Evolutionary conservation across 2,888 invertebrate species (phyloP).

Genomic region (Drosophila cognata): DNA sequence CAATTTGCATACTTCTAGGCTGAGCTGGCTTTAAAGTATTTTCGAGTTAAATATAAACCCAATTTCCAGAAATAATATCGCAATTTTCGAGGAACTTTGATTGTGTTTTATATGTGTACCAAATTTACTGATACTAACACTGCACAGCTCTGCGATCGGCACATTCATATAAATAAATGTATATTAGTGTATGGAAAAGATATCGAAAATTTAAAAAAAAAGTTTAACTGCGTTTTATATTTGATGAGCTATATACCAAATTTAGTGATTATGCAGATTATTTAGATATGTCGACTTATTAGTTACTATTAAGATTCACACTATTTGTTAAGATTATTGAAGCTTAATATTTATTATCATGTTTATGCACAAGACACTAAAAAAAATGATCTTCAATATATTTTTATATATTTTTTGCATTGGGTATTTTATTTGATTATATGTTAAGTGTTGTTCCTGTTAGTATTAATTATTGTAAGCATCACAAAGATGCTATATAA

Average conservation of each 20-base stretch:
- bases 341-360: neutral
- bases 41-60: neutral
- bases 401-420: neutral
- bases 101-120: neutral
- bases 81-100: neutral
- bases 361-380: neutral
- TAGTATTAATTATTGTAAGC: neutral
- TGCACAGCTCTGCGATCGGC: neutral
- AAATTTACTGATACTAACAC: neutral
- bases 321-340: neutral
- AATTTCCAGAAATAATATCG: neutral
- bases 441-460: neutral
- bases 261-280: neutral
- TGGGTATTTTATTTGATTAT: neutral
- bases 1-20: constrained; percentile 51
- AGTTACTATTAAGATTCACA: neutral
- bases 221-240: neutral
- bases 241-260: neutral
- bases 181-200: neutral
- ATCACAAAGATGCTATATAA: neutral
- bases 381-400: neutral
- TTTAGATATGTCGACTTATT: neutral
- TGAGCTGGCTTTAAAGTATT: neutral
- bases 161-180: neutral
- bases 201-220: neutral